Conservation (phyloP, 2,888 invertebrate genomes). For the Mantis religiosa region DNA sequence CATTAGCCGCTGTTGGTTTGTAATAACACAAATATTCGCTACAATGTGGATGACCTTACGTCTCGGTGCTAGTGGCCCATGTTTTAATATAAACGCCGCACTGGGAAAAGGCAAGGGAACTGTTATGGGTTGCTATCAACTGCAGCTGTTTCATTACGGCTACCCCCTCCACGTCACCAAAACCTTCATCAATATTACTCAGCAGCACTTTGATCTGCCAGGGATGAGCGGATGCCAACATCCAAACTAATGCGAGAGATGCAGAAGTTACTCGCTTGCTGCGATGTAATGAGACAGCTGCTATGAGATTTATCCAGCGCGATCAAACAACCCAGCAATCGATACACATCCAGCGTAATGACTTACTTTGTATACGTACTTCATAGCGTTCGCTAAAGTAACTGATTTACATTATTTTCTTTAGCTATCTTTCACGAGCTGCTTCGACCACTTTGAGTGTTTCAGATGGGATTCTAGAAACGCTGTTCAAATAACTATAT, state of each 20-base stretch:
- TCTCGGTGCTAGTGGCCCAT: background rate
- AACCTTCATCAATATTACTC: constrained; percentile 22
- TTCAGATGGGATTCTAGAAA: too few species aligned
- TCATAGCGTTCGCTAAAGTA: background rate
- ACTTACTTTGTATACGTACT: background rate
- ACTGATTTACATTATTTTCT: too few species aligned
- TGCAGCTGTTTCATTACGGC: constrained; percentile 18
- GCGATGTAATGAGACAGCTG: background rate
- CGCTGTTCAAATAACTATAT: too few species aligned
- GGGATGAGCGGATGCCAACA: background rate
- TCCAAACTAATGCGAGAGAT: background rate
- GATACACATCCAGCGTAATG: background rate
- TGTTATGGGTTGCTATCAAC: constrained; percentile 10
- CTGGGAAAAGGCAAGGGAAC: background rate
- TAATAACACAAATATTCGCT: background rate
- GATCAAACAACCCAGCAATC: background rate
- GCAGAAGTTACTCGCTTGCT: background rate
- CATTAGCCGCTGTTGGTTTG: background rate
- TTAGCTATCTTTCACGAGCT: too few species aligned
- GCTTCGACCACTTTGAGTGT: too few species aligned
- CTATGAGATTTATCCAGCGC: background rate
- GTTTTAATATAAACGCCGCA: background rate
- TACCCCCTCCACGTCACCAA: background rate
- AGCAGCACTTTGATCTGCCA: constrained; percentile 23
- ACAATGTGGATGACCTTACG: background rate